phyloP scores from a whole-genome alignment of 1,140 invertebrate species.

The Ruditapes philippinarum region DNA sequence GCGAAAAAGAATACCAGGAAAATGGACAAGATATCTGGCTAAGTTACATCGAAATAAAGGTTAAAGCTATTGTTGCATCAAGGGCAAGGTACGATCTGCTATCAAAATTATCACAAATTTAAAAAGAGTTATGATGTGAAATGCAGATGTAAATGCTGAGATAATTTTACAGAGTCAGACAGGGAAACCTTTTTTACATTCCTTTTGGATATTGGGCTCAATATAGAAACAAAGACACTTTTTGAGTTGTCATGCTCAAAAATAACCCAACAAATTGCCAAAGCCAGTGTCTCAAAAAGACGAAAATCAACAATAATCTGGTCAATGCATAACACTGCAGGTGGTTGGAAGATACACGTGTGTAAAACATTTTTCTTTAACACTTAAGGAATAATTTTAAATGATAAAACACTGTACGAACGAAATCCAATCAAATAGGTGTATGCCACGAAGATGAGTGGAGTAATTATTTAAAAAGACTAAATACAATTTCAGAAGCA shows the following conservation, averaged over 20 bases:
- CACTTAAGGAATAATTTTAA: too few relatives aligned
- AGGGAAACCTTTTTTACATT: not conserved
- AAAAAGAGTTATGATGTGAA: not conserved
- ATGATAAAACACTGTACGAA: too few relatives aligned
- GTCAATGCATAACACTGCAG: not conserved
- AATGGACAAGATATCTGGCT: slow-evolving; percentile 42
- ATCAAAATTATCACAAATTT: too few relatives aligned
- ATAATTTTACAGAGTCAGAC: not conserved
- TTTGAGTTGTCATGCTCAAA: not conserved
- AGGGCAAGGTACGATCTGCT: not conserved
- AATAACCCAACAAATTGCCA: not conserved
- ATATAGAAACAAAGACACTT: slow-evolving; percentile 23
- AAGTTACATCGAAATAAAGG: slow-evolving; percentile 3
- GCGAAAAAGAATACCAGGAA: not conserved
- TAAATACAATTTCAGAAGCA: not conserved
- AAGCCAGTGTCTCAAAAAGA: not conserved
- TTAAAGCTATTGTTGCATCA: not conserved
- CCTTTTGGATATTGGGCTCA: not conserved
- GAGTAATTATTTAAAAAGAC: too few relatives aligned
- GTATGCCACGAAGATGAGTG: too few relatives aligned
- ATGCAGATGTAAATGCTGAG: not conserved
- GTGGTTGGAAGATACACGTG: not conserved
- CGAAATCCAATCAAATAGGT: too few relatives aligned
- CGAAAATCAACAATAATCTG: not conserved
- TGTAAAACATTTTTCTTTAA: too few relatives aligned